These are phyloP conservation scores for Excalfactoria chinensis DNA, from an alignment of 2,113 vertebrate genomes.

Conservation along the genomic window DNA sequence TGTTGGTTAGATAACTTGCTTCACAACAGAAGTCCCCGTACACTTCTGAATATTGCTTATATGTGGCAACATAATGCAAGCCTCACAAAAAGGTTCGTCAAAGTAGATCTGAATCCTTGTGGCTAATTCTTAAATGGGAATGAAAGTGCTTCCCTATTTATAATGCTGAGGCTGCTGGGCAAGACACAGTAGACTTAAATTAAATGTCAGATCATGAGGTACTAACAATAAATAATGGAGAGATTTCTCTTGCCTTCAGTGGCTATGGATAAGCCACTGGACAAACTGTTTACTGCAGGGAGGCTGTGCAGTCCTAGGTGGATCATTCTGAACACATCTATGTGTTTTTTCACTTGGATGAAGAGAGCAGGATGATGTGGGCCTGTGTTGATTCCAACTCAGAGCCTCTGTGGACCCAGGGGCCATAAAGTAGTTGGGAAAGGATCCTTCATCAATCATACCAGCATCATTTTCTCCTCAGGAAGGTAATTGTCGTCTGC, in stretches of 20 bases:
- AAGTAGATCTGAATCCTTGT: conserved; percentile 13
- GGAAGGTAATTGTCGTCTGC: not conserved
- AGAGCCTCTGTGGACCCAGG: not conserved
- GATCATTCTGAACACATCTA: not conserved
- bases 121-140: conserved; percentile 47
- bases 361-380: not conserved
- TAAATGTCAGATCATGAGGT: conserved; percentile 58
- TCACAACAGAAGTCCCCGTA: not conserved
- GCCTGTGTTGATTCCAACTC: not conserved
- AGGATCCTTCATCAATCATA: not conserved
- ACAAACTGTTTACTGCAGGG: conserved; percentile 51
- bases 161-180: conserved; percentile 47
- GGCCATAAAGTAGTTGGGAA: not conserved
- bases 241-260: conserved; percentile 50
- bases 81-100: not conserved
- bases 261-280: conserved; percentile 23
- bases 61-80: not conserved
- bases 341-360: not conserved
- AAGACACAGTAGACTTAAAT: conserved; percentile 57
- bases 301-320: not conserved
- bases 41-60: not conserved
- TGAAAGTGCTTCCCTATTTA: conserved; percentile 47
- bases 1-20: not conserved
- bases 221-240: conserved; percentile 66
- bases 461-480: not conserved